Evolutionary conservation across 2,113 vertebrate genomes (phyloP).

Genomic region (Mesocricetus auratus): DNA sequence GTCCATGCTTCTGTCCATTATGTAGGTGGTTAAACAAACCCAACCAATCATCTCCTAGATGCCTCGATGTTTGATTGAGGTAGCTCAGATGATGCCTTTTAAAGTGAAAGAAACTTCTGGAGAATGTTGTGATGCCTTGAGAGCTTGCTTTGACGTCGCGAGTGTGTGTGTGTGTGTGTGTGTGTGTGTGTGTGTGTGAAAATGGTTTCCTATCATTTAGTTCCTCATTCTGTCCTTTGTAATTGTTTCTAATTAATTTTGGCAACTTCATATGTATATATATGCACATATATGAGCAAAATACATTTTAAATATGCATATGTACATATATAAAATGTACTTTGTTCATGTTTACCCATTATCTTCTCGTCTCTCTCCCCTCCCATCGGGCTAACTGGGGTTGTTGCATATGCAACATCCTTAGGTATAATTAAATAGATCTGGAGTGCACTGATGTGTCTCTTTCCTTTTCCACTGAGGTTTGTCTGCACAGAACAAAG

Average conservation of each 20-base stretch:
- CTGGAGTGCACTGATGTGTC: neutral
- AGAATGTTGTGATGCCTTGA: neutral
- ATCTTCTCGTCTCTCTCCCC: neutral
- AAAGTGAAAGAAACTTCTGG: slow-evolving; percentile 7
- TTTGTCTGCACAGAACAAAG: slow-evolving; percentile 58
- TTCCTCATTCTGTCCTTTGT: slow-evolving; percentile 38
- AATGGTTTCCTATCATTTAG: slow-evolving; percentile 18
- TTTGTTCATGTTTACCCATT: neutral
- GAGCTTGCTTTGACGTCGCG: neutral
- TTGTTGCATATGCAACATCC: neutral
- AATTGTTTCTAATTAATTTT: slow-evolving; percentile 16
- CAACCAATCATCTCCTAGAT: neutral
- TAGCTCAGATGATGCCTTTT: slow-evolving; percentile 31
- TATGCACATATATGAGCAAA: neutral
- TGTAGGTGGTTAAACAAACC: slow-evolving; percentile 6
- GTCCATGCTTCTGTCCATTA: neutral
- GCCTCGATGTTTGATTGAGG: slow-evolving; percentile 21
- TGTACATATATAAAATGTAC: neutral
- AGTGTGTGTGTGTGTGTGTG: neutral
- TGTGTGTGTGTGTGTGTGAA: neutral
- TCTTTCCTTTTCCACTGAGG: slow-evolving; percentile 44
- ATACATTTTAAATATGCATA: neutral
- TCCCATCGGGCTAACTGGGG: neutral
- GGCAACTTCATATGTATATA: neutral
- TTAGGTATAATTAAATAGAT: slow-evolving; percentile 43